Evolutionary conservation across 2,888 invertebrate genomes (phyloP).

Genomic region (Agrotis puta): DNA sequence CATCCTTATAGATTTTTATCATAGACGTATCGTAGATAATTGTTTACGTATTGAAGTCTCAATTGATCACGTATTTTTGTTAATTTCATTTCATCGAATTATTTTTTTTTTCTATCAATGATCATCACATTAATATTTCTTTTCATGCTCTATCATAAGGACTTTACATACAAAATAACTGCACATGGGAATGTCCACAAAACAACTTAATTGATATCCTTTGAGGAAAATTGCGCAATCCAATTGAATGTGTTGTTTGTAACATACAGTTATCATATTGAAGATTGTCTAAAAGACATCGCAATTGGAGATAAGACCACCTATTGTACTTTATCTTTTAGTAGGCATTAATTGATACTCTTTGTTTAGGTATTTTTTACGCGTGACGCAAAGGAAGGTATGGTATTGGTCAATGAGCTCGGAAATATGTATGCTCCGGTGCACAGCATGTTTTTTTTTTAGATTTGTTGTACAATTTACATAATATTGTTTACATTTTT

Average conservation of each 20-base stretch:
- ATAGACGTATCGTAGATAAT: conserved; percentile 26
- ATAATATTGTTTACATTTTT: no score
- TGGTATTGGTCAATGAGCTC: no score
- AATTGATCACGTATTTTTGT: conserved; percentile 27
- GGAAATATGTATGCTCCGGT: no score
- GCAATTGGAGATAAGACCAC: conserved; percentile 15
- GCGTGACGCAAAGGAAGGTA: no score
- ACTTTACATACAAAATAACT: background rate
- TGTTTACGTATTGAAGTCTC: conserved; percentile 22
- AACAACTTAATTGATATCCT: background rate
- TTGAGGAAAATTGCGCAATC: conserved; percentile 20
- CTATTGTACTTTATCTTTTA: conserved; percentile 10
- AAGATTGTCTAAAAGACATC: conserved; percentile 14
- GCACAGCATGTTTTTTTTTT: no score
- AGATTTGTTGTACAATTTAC: no score
- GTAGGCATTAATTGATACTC: background rate
- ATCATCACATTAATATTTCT: background rate
- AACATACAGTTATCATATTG: conserved; percentile 4
- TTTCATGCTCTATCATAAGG: background rate
- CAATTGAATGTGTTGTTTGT: conserved; percentile 8
- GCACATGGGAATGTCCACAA: background rate
- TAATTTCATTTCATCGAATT: conserved; percentile 2
- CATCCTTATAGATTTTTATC: conserved; percentile 25
- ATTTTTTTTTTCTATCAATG: background rate
- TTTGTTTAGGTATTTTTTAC: background rate